Base-by-base conservation (phyloP, 2,113 vertebrate genomes). In the Cichladusa arquata region DNA sequence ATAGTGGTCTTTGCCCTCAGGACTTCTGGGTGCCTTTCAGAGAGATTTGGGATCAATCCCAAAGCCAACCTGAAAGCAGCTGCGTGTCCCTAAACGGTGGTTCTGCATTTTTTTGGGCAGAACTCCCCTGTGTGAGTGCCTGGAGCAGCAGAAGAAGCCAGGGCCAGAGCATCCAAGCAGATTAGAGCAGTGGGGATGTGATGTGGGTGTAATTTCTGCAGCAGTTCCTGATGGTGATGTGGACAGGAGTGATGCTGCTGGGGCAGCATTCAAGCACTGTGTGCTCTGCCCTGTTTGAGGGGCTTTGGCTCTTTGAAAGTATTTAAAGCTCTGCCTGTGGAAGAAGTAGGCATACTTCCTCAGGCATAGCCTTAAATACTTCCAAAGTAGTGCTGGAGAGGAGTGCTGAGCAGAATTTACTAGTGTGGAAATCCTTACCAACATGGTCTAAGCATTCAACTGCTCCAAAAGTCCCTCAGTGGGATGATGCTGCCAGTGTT, bases 1-100 rank as follows among this genome's bases (percentile, higher is more conserved):
- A 48, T 25, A 25, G 28, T n/a, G 19, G 33, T 42, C 34, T 29
- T 74, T 72, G 33, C 34, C 74, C 51, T 14, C 11, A 31, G 47
- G 47, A 56, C 31, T 9, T 53, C n/a, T 40, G 57, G 42, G 54
- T 38, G 38, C 17, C 51, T 85, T 79, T 58, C 34, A 36, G 57
- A 38, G n/a, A 38, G 8, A 7, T 54, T 54, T 79, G n/a, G 22
- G 79, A n/a, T 70, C 48, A 3, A 8, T 40, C 15, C 14, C n/a
- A 18, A 40, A 72, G 40, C 53, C 62, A 51, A 3, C 12, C 23
- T 61, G 10, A 24, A 78, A 66, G 70, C 42, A 70, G 14, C 47
- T 50, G 28, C 1, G 1, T 57, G 44, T 42, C 29, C 6, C 31
- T 70, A 26, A 9, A 2, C 0, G 1, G 16, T 0, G 0, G 7